A percentile compares a stretch with the other conserved stretches of the same genome.
These are phyloP conservation scores for Leucoraja erinaceus DNA, from an alignment of 2,113 vertebrate genomes.

Conservation along the genomic window DNA sequence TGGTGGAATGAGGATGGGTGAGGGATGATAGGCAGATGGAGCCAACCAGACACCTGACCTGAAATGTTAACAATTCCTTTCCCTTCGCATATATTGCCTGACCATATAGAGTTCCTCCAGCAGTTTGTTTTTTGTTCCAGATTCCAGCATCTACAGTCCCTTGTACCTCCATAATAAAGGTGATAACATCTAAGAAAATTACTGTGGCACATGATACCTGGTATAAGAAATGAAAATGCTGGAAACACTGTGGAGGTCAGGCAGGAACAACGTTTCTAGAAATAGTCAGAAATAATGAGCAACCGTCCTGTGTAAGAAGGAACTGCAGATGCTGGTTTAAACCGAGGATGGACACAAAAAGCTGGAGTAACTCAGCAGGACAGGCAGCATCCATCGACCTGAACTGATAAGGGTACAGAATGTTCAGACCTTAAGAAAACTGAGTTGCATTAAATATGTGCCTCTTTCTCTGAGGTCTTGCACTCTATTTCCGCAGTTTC, in stretches of 20 bases:
- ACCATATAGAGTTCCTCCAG: too few relatives aligned
- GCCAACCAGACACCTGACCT: too few relatives aligned
- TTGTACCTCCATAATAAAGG: background rate
- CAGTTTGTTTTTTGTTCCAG: too few relatives aligned
- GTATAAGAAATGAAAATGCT: background rate
- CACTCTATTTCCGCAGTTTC: background rate
- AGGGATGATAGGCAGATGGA: too few relatives aligned
- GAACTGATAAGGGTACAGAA: background rate
- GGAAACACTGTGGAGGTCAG: background rate
- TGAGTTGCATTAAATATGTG: background rate
- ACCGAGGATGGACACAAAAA: too few relatives aligned
- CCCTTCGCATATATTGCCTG: too few relatives aligned
- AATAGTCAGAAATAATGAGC: background rate
- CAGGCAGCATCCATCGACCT: background rate
- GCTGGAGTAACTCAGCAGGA: background rate
- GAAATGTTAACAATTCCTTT: too few relatives aligned
- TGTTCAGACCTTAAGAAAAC: background rate
- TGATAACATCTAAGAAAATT: background rate
- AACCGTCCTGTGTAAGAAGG: too few relatives aligned
- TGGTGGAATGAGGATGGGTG: too few relatives aligned
- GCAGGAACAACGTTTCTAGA: background rate
- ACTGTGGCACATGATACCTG: background rate
- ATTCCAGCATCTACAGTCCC: too few relatives aligned
- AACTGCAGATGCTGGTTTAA: too few relatives aligned
- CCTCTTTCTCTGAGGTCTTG: background rate